phyloP scores from a whole-genome alignment of 2,888 invertebrate species.

The Gymnocheta viridis region DNA sequence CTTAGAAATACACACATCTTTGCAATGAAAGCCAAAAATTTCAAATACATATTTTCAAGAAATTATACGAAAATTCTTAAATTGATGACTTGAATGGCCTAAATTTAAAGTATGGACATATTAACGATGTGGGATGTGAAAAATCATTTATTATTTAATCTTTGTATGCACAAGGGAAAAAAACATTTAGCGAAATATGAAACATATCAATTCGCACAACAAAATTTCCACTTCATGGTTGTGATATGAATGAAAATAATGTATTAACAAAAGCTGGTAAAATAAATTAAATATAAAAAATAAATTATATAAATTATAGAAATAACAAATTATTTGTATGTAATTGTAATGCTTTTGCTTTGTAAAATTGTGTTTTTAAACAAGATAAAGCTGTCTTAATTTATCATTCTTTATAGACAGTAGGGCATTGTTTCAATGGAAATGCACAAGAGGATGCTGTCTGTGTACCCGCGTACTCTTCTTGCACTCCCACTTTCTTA shows the following conservation, averaged over 20 bases:
- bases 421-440: slow-evolving; percentile 35
- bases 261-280: not conserved
- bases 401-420: slow-evolving; percentile 54
- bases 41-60: not conserved
- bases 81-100: slow-evolving; percentile 29
- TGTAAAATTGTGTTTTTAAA: slow-evolving; percentile 20
- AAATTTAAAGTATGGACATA: not conserved
- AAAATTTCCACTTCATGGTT: slow-evolving; percentile 34
- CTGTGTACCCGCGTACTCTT: not conserved
- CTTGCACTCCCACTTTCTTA: not conserved
- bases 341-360: slow-evolving; percentile 5
- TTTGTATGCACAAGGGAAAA: not conserved
- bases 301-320: slow-evolving; percentile 7
- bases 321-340: slow-evolving; percentile 5
- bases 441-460: not conserved
- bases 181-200: slow-evolving; percentile 58
- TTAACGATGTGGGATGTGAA: not conserved
- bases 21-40: slow-evolving; percentile 1
- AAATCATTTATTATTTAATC: not conserved
- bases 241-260: slow-evolving; percentile 28
- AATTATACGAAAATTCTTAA: slow-evolving; percentile 4
- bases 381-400: slow-evolving; percentile 64
- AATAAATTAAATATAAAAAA: slow-evolving; percentile 12
- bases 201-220: slow-evolving; percentile 65
- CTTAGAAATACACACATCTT: not conserved